phyloP scores from a whole-genome alignment of 2,113 vertebrate genomes.

The Triplophysa siluroides region DNA sequence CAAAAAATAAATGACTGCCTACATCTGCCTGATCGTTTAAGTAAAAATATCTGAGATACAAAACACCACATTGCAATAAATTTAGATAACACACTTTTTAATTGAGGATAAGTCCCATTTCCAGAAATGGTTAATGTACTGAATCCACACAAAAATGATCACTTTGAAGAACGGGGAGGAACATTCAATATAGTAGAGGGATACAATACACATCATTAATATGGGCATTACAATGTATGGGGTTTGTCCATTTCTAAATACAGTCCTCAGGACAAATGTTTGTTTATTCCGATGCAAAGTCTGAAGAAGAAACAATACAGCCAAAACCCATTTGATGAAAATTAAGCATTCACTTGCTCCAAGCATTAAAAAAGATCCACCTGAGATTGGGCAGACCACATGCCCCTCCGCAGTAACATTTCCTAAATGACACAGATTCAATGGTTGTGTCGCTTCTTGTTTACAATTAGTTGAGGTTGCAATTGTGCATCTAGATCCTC shows the following conservation, averaged over 20 bases:
- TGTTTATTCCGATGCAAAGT: slow-evolving; percentile 54
- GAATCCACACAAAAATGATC: slow-evolving; percentile 58
- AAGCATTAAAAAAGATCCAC: slow-evolving; percentile 58
- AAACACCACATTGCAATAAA: slow-evolving; percentile 69
- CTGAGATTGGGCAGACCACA: slow-evolving; percentile 66
- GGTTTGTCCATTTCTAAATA: slow-evolving; percentile 61
- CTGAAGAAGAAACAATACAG: slow-evolving; percentile 25
- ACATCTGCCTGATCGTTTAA: slow-evolving; percentile 52
- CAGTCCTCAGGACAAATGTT: slow-evolving; percentile 57
- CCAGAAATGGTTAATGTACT: slow-evolving; percentile 68
- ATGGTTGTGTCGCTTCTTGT: slow-evolving; percentile 44
- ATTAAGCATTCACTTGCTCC: slow-evolving; percentile 56
- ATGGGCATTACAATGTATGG: slow-evolving; percentile 61
- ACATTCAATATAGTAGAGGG: slow-evolving; percentile 56
- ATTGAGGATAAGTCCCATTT: slow-evolving; percentile 67
- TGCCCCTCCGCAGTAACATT: slow-evolving; percentile 36
- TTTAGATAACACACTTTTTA: slow-evolving; percentile 65
- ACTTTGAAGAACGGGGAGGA: slow-evolving; percentile 42
- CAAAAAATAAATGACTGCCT: slow-evolving; percentile 60
- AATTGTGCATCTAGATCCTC: slow-evolving; percentile 26
- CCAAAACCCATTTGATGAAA: slow-evolving; percentile 43
- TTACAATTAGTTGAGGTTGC: slow-evolving; percentile 9
- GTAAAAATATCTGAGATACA: slow-evolving; percentile 66
- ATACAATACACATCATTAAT: slow-evolving; percentile 65
- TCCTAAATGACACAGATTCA: slow-evolving; percentile 33